phyloP scores from a whole-genome alignment of 2,888 invertebrate species.

The Drosophila monieri region DNA sequence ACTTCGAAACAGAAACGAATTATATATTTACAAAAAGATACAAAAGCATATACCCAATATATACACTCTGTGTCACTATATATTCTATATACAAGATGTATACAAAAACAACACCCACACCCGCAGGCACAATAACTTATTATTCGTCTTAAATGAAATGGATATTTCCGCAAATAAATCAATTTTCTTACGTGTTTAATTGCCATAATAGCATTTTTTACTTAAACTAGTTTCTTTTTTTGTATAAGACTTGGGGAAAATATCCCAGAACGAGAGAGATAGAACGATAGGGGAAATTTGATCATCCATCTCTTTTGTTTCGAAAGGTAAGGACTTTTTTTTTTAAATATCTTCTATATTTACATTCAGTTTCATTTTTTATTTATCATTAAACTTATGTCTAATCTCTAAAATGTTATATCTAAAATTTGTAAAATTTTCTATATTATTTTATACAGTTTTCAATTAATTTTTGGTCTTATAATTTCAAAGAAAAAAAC shows the following conservation, averaged over 20 bases:
- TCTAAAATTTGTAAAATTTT: neutral
- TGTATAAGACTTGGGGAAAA: neutral
- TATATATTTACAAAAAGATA: constrained; percentile 10
- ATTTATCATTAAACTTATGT: too few relatives aligned
- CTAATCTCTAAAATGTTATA: neutral
- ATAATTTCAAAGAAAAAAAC: neutral
- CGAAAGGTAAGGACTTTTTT: neutral
- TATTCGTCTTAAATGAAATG: constrained; percentile 30
- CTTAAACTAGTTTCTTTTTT: neutral
- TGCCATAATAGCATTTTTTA: neutral
- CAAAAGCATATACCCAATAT: neutral
- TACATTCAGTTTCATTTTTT: too few relatives aligned
- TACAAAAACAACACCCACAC: constrained; percentile 14
- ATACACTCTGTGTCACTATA: neutral
- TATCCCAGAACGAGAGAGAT: neutral
- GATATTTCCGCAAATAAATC: constrained; percentile 35
- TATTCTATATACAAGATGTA: constrained; percentile 24
- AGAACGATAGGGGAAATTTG: neutral
- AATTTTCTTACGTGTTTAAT: constrained; percentile 43
- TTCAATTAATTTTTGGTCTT: neutral
- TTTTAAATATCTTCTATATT: too few relatives aligned
- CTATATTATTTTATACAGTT: neutral
- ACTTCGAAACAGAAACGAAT: constrained; percentile 38
- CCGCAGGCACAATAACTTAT: constrained; percentile 46
- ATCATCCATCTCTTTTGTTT: neutral